Evolutionary conservation across 2,113 vertebrate genomes (phyloP).

Genomic region (Meriones unguiculatus): DNA sequence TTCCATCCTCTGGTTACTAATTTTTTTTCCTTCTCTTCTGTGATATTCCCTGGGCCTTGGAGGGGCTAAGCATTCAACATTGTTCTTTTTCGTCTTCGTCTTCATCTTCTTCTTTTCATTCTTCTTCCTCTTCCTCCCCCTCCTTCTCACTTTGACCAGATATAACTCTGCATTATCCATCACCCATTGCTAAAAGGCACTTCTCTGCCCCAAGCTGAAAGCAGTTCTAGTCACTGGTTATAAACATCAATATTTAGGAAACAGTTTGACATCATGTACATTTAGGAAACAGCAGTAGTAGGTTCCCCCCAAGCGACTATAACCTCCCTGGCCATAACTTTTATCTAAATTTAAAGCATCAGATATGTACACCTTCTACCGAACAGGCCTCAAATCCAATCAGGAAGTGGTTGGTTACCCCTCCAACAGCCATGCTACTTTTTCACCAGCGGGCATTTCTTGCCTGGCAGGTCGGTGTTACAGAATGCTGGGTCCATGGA

Average conservation of each 20-base stretch:
- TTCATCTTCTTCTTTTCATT: not conserved
- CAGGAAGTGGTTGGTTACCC: not conserved
- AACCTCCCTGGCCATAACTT: not conserved
- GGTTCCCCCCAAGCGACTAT: not conserved
- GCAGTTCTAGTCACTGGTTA: not conserved
- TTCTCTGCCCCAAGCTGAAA: not conserved
- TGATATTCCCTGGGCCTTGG: not conserved
- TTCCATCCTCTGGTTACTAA: not conserved
- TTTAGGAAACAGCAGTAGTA: not conserved
- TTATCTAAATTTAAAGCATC: not conserved
- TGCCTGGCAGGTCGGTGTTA: not conserved
- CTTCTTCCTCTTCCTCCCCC: rapidly evolving
- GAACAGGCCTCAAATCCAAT: not conserved
- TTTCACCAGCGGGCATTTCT: not conserved
- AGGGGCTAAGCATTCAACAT: not conserved
- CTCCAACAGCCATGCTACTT: not conserved
- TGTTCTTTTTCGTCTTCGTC: not conserved
- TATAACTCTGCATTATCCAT: not conserved
- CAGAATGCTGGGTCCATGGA: not conserved
- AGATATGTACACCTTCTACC: not conserved
- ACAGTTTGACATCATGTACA: not conserved
- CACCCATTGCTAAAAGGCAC: not conserved
- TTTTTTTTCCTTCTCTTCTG: not conserved
- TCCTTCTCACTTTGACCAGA: not conserved
- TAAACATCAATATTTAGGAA: not conserved